Base-by-base conservation (phyloP, 1,140 invertebrate species). In the Cepaea nemoralis region DNA sequence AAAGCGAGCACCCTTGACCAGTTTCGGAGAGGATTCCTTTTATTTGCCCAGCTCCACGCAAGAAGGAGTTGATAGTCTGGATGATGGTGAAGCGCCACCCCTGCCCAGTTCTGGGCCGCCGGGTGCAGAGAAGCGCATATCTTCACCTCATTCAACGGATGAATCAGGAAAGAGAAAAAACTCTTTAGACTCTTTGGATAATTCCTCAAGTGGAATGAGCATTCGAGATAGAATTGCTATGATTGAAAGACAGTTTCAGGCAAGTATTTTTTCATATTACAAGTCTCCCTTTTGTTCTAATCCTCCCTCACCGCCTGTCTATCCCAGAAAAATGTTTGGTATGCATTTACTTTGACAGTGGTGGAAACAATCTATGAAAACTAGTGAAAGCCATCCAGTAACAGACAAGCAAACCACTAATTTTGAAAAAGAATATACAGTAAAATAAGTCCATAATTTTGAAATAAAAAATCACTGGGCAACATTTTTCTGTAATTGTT, bases 171-270 rank as follows among this genome's bases (percentile, higher is more conserved):
- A 37, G 79, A n/a, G n/a, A n/a, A n/a, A n/a, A n/a, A n/a, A n/a
- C n/a, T n/a, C n/a, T n/a, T n/a, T n/a, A n/a, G 69, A 79, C 33
- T 48, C 48, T 19, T 48, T 79, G 31, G 55, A 78, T 24, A 50
- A 37, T 19, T 84, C 85, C n/a, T 77, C 80, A 19, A 83, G 81
- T 71, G 73, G 83, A 55, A 42, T 83, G 81, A 85, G 82, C 27
- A 83, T 87, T 31, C 73, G 82, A 35, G 84, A 88, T 70, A 82
- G 85, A 27, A 87, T 88, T 78, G 83, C 83, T 3, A 76, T 84
- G 71, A 85, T 88, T 50, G 86, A 87, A 71, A 83, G 67, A 77
- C 86, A 87, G 70, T 77, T 88, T 77, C 83, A 87, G 80, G 87
- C 87, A 66, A 81, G 82, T 80, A 45, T 35, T 10, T 80, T 42